These are phyloP conservation scores for Oncorhynchus gorbuscha DNA, from an alignment of 2,113 vertebrate genomes.

Conservation along the genomic window DNA sequence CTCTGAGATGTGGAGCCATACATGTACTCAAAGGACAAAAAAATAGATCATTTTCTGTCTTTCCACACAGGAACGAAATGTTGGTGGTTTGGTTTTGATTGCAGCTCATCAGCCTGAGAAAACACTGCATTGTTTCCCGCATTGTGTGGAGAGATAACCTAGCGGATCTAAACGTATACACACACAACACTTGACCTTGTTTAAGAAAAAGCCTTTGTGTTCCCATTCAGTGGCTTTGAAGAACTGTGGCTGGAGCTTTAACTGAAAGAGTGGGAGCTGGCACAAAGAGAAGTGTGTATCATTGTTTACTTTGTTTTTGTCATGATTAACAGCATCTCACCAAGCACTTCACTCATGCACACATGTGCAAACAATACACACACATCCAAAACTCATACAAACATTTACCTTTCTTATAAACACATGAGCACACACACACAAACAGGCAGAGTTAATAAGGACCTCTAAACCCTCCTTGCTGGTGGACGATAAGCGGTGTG, in stretches of 20 bases:
- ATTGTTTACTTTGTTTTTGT: too few species aligned
- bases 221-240: slow-evolving; percentile 28
- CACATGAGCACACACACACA: background rate
- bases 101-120: background rate
- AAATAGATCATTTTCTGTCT: background rate
- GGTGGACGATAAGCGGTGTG: too few species aligned
- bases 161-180: background rate
- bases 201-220: slow-evolving; percentile 14
- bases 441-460: too few species aligned
- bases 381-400: too few species aligned
- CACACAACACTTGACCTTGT: slow-evolving; percentile 6
- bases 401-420: too few species aligned
- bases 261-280: too few species aligned
- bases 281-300: too few species aligned
- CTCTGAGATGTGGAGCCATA: background rate
- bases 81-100: background rate
- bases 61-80: background rate
- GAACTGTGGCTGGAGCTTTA: slow-evolving; percentile 11
- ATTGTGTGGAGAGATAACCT: background rate
- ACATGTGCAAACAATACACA: too few species aligned
- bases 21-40: background rate
- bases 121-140: background rate
- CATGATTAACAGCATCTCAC: too few species aligned
- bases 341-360: too few species aligned
- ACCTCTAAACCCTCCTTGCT: too few species aligned